A percentile compares a stretch with the other conserved stretches of the same genome.
Evolutionary conservation across 1,140 invertebrate species (phyloP).

Genomic region (Atta texana): DNA sequence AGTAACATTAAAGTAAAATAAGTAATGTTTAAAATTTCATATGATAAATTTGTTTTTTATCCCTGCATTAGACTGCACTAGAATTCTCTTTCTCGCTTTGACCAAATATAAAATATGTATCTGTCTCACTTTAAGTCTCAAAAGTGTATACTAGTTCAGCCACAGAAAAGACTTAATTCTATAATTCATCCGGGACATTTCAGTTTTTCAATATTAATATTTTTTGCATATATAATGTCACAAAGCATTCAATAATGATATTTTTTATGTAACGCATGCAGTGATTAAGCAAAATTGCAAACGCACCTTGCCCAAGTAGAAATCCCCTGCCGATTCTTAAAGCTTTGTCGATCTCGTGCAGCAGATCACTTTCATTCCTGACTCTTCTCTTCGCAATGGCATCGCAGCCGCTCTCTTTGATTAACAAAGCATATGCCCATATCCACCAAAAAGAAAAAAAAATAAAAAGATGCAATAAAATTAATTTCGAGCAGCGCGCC

Average conservation of each 20-base stretch:
- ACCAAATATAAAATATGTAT: too few species aligned
- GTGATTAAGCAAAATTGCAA: conserved; percentile 47
- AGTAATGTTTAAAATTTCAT: background rate
- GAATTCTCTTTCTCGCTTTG: background rate
- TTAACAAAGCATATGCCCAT: conserved; percentile 80
- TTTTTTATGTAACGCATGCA: conserved; percentile 43
- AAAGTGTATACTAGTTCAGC: too few species aligned
- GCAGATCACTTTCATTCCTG: conserved; percentile 85
- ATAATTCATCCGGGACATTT: background rate
- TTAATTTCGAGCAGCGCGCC: conserved; percentile 1
- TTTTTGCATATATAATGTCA: background rate
- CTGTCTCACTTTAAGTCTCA: too few species aligned
- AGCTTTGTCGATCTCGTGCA: conserved; percentile 89
- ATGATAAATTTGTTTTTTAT: too few species aligned
- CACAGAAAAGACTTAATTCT: too few species aligned
- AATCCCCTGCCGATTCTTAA: conserved; percentile 88
- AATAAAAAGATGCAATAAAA: conserved; percentile 19
- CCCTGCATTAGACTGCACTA: too few species aligned
- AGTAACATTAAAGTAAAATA: background rate
- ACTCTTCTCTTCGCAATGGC: conserved; percentile 73
- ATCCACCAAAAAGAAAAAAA: conserved; percentile 59
- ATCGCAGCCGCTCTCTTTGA: conserved; percentile 75
- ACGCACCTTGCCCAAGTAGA: conserved; percentile 87
- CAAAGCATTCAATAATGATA: too few species aligned
- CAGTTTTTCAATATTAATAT: background rate